phyloP scores from a whole-genome alignment of 2,888 invertebrate genomes.

The Laothoe populi region DNA sequence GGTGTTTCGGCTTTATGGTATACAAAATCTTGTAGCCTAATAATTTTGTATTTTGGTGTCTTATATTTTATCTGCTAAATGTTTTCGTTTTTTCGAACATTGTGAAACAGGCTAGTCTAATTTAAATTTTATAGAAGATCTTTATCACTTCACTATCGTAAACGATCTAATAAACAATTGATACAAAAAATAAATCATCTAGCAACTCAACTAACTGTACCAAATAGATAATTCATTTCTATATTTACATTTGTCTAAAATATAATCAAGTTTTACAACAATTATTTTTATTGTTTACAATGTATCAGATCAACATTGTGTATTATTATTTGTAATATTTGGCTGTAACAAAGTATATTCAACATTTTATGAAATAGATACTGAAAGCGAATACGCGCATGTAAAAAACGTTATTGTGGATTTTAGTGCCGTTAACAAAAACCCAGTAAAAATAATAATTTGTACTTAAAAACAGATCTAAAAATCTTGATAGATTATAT shows the following conservation, averaged over 20 bases:
- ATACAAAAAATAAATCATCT: constrained; percentile 8
- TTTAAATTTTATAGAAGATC: constrained; percentile 3
- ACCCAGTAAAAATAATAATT: neutral
- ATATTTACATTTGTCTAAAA: neutral
- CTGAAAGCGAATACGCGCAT: neutral
- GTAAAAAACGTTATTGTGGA: neutral
- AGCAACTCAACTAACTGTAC: constrained; percentile 5
- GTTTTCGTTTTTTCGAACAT: too few relatives aligned
- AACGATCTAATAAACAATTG: neutral
- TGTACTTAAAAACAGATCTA: neutral
- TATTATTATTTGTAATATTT: neutral
- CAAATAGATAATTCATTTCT: neutral
- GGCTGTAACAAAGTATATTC: neutral
- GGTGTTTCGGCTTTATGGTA: too few relatives aligned
- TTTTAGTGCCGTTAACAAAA: neutral
- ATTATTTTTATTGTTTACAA: neutral
- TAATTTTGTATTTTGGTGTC: too few relatives aligned
- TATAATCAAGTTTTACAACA: neutral
- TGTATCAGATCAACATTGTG: neutral
- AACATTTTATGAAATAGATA: neutral
- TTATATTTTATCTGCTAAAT: too few relatives aligned
- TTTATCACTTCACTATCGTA: neutral
- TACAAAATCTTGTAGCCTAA: too few relatives aligned
- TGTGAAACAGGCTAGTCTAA: too few relatives aligned
- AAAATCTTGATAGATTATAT: too few relatives aligned